Evolutionary conservation across 2,888 invertebrate genomes (phyloP).

Genomic region (Nymphalis urticae): DNA sequence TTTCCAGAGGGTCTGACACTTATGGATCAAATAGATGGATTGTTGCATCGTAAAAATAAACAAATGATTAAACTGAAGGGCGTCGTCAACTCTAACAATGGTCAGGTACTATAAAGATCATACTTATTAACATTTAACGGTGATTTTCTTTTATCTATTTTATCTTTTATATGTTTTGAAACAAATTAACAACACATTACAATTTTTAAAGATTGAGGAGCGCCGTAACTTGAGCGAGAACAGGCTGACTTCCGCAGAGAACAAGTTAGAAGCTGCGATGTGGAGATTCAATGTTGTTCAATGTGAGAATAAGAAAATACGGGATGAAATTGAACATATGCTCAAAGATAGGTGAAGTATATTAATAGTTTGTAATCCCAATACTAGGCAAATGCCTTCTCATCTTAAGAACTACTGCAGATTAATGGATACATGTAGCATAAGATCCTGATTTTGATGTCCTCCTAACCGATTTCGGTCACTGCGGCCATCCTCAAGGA

Average conservation of each 20-base stretch:
- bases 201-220: slow-evolving; percentile 52
- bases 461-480: too few species aligned
- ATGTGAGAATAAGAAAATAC: slow-evolving; percentile 82
- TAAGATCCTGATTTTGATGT: too few species aligned
- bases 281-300: slow-evolving; percentile 83
- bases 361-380: background rate
- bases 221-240: slow-evolving; percentile 66
- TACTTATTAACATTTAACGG: background rate
- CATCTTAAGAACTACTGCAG: too few species aligned
- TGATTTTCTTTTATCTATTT: background rate
- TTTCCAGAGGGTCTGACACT: slow-evolving; percentile 55
- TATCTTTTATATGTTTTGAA: background rate
- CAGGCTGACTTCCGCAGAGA: slow-evolving; percentile 81
- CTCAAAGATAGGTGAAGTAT: slow-evolving; percentile 83
- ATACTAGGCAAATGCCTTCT: too few species aligned
- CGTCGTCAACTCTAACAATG: slow-evolving; percentile 51
- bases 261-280: slow-evolving; percentile 84
- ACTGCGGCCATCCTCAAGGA: too few species aligned
- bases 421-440: too few species aligned
- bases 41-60: slow-evolving; percentile 57
- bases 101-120: slow-evolving; percentile 51
- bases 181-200: background rate
- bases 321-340: slow-evolving; percentile 88
- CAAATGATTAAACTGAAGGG: slow-evolving; percentile 52
- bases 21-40: slow-evolving; percentile 60